Percentiles rank a stretch among this genome's conserved stretches.
phyloP scores from a whole-genome alignment of 1,140 invertebrate genomes.

The Drosophila arawakana region DNA sequence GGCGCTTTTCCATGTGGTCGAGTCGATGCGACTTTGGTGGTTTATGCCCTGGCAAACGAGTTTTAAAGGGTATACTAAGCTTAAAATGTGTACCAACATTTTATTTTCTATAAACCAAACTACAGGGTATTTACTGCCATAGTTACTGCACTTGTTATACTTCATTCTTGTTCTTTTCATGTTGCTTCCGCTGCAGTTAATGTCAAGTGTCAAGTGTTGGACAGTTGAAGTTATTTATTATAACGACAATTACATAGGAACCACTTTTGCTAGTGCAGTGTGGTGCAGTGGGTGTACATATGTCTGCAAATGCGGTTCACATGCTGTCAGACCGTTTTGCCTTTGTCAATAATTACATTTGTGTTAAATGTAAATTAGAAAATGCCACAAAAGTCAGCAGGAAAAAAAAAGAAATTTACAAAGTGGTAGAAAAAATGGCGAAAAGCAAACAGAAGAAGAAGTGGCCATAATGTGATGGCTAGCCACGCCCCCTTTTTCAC shows the following conservation, averaged over 20 bases:
- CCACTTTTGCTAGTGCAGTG: neutral
- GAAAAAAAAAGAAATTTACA: neutral
- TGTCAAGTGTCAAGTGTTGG: constrained; percentile 80
- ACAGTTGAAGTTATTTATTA: constrained; percentile 82
- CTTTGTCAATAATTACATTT: constrained; percentile 72
- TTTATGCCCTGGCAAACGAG: constrained; percentile 14
- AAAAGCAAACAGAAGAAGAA: constrained; percentile 24
- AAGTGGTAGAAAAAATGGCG: neutral
- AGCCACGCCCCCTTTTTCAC: constrained; percentile 26
- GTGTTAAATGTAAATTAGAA: constrained; percentile 77
- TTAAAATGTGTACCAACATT: no score
- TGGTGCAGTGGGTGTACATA: neutral
- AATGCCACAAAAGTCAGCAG: constrained; percentile 50
- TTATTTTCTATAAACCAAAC: neutral
- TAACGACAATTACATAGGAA: constrained; percentile 76
- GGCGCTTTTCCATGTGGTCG: constrained; percentile 71
- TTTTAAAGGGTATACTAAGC: neutral
- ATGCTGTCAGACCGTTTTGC: constrained; percentile 52
- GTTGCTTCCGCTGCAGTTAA: constrained; percentile 75
- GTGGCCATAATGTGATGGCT: constrained; percentile 46
- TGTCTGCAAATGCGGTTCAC: constrained; percentile 27
- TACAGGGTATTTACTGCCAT: constrained; percentile 24
- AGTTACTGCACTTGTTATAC: constrained; percentile 1
- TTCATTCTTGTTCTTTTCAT: constrained; percentile 25
- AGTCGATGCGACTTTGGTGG: constrained; percentile 43